A percentile compares a stretch with the other conserved stretches of the same genome.
Evolutionary conservation across 2,888 invertebrate species (phyloP).

Genomic region (Orthosia gothica): DNA sequence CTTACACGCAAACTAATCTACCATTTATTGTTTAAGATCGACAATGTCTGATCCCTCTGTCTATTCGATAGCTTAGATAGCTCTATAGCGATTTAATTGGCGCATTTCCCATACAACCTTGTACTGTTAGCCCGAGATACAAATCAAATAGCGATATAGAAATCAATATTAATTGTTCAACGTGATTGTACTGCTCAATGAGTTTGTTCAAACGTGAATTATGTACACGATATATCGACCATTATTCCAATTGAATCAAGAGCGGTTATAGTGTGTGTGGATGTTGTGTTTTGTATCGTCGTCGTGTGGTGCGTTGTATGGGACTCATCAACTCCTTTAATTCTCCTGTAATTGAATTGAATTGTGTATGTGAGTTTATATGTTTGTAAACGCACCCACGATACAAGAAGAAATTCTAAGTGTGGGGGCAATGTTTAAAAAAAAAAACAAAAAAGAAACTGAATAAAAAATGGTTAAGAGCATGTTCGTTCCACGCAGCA

Average conservation of each 20-base stretch:
- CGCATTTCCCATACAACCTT: slow-evolving; percentile 82
- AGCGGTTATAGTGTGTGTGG: slow-evolving; percentile 15
- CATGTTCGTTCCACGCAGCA: slow-evolving; percentile 6
- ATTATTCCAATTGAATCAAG: slow-evolving; percentile 41
- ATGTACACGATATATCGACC: slow-evolving; percentile 59
- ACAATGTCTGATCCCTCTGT: slow-evolving; percentile 67
- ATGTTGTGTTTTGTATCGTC: slow-evolving; percentile 4
- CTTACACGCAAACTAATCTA: slow-evolving; percentile 75
- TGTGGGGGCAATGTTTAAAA: too few relatives aligned
- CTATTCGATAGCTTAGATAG: slow-evolving; percentile 67
- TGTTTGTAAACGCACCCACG: too few relatives aligned
- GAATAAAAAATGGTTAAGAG: slow-evolving; percentile 66
- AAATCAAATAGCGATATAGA: slow-evolving; percentile 85
- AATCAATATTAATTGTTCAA: slow-evolving; percentile 88
- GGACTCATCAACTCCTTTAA: slow-evolving; percentile 77
- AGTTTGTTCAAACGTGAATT: slow-evolving; percentile 57
- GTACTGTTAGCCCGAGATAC: slow-evolving; percentile 79
- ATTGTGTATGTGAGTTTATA: too few relatives aligned
- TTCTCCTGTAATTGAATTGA: slow-evolving; percentile 75
- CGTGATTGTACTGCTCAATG: slow-evolving; percentile 75
- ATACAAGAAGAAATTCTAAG: too few relatives aligned
- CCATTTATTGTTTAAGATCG: slow-evolving; percentile 75
- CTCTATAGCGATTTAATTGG: slow-evolving; percentile 81
- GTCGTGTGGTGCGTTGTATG: slow-evolving; percentile 57
- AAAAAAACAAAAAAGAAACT: too few relatives aligned